Percentiles rank a stretch among this genome's conserved stretches.
These are phyloP conservation scores for Phalacrocorax pelagicus DNA, from an alignment of 2,113 vertebrate species.

Conservation along the genomic window DNA sequence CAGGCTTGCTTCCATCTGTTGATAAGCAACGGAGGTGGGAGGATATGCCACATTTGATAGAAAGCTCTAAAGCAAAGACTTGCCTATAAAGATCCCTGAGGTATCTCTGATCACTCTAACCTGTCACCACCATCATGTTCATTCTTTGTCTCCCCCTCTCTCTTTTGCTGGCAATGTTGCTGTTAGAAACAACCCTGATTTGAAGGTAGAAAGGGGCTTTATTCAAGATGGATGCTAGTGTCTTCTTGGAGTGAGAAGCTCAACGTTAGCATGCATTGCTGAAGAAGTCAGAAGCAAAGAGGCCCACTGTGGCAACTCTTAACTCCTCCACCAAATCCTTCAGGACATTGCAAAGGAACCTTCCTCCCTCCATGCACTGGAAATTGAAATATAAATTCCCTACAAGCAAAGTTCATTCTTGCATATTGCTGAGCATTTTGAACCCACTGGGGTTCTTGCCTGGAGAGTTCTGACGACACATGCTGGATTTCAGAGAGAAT, in stretches of 20 bases:
- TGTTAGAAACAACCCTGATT: slow-evolving; percentile 8
- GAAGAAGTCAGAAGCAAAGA: slow-evolving; percentile 11
- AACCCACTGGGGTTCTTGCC: neutral
- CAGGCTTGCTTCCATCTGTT: slow-evolving; percentile 63
- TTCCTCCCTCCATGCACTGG: neutral
- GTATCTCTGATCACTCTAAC: slow-evolving; percentile 52
- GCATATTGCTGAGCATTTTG: slow-evolving; percentile 12
- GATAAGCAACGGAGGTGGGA: slow-evolving; percentile 49
- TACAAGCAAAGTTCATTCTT: neutral
- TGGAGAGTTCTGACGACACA: neutral
- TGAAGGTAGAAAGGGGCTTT: neutral
- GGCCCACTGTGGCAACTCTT: neutral
- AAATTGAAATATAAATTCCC: neutral
- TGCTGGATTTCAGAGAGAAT: neutral
- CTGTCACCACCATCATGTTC: neutral
- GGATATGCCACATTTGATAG: slow-evolving; percentile 51
- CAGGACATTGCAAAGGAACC: neutral
- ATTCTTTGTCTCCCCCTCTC: slow-evolving; percentile 1
- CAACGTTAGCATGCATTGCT: neutral
- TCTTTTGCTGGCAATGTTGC: slow-evolving; percentile 16
- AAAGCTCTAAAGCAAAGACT: slow-evolving; percentile 58
- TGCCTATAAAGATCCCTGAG: slow-evolving; percentile 67
- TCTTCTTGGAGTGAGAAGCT: neutral
- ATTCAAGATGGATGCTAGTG: slow-evolving; percentile 5
- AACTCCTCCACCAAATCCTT: neutral